phyloP scores from a whole-genome alignment of 2,113 vertebrate genomes.

The Sorex fumeus region DNA sequence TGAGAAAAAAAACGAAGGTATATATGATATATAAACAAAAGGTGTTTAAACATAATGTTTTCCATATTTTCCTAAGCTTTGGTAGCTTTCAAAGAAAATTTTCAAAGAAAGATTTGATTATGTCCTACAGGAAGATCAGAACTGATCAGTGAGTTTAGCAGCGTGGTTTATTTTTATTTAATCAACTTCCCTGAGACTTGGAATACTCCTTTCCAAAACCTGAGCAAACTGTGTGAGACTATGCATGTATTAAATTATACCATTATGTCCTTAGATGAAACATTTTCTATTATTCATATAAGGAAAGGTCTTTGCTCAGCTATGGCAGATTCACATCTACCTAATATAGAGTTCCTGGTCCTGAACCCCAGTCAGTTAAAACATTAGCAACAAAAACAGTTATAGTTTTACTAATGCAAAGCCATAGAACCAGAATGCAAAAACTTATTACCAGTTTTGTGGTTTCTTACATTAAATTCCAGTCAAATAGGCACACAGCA shows the following conservation, averaged over 20 bases:
- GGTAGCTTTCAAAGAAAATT: conserved; percentile 66
- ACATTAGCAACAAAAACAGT: conserved; percentile 58
- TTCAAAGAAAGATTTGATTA: neutral
- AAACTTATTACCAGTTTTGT: neutral
- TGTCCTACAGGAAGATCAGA: conserved; percentile 69
- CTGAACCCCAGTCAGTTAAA: conserved; percentile 54
- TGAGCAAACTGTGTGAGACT: conserved; percentile 64
- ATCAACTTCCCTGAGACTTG: conserved; percentile 60
- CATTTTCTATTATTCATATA: conserved; percentile 51
- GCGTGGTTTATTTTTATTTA: conserved; percentile 57
- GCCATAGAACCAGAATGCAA: conserved; percentile 22
- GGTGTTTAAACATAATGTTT: conserved; percentile 62
- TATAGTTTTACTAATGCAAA: conserved; percentile 47
- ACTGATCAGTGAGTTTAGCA: conserved; percentile 71
- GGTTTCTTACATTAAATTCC: neutral
- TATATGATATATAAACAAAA: conserved; percentile 55
- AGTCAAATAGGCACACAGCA: neutral
- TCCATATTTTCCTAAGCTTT: conserved; percentile 66
- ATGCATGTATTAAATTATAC: neutral
- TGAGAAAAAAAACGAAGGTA: conserved; percentile 58
- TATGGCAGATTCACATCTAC: conserved; percentile 43
- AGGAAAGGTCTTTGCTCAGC: conserved; percentile 48
- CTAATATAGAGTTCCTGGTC: conserved; percentile 65
- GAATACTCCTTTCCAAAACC: conserved; percentile 47
- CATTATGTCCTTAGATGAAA: conserved; percentile 23